phyloP scores from a whole-genome alignment of 1,140 invertebrate species.

The Hestina assimilis region DNA sequence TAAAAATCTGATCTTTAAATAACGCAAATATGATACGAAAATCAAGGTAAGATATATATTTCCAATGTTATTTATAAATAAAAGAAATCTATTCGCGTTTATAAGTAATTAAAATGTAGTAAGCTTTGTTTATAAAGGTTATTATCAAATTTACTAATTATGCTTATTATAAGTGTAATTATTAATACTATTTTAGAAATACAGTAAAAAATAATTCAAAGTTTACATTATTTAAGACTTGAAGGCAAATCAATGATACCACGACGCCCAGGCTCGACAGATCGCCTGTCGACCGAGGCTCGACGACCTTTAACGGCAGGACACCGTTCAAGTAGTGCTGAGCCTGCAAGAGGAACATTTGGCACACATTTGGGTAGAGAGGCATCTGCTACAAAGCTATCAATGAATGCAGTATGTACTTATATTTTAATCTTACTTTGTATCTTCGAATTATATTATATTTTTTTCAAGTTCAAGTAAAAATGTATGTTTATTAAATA shows the following conservation, averaged over 20 bases:
- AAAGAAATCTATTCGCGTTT: no score
- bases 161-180: no score
- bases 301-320: conserved; percentile 46
- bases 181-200: no score
- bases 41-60: conserved; percentile 42
- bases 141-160: no score
- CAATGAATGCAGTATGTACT: conserved; percentile 43
- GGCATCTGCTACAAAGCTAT: conserved; percentile 58
- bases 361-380: conserved; percentile 50
- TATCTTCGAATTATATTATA: background rate
- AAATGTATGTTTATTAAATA: background rate
- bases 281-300: conserved; percentile 52
- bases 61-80: no score
- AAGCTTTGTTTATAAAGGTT: no score
- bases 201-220: no score
- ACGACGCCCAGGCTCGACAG: conserved; percentile 50
- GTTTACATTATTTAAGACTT: conserved; percentile 27
- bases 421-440: background rate
- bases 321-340: conserved; percentile 55
- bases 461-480: background rate
- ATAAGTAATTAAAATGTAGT: no score
- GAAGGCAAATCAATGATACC: conserved; percentile 56
- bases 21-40: no score
- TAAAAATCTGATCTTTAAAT: no score
- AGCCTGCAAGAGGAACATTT: conserved; percentile 47